These are phyloP conservation scores for Tetramorium bicarinatum DNA, from an alignment of 2,888 invertebrate genomes.

Conservation along the genomic window DNA sequence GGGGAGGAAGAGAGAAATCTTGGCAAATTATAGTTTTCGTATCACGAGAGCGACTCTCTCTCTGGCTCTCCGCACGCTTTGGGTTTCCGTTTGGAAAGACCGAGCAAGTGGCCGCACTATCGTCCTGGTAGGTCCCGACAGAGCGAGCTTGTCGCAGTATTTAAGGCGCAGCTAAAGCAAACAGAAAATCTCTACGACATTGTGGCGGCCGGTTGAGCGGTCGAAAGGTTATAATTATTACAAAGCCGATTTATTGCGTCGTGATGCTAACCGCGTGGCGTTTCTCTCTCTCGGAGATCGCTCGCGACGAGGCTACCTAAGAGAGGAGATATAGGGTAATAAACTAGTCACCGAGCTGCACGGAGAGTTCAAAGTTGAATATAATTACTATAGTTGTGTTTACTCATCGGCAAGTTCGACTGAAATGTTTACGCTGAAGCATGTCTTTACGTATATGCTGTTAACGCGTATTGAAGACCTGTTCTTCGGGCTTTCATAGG, in stretches of 20 bases:
- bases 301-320: constrained; percentile 40
- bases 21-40: constrained; percentile 78
- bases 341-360: constrained; percentile 41
- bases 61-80: constrained; percentile 39
- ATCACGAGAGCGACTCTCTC: constrained; percentile 69
- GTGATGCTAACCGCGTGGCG: constrained; percentile 43
- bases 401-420: constrained; percentile 34
- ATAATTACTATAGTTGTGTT: constrained; percentile 43
- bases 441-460: neutral
- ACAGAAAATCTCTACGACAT: constrained; percentile 45
- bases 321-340: constrained; percentile 43
- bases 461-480: constrained; percentile 23
- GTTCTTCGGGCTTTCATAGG: constrained; percentile 2
- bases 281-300: constrained; percentile 38
- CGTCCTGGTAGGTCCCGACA: constrained; percentile 46
- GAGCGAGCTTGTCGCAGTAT: constrained; percentile 44
- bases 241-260: constrained; percentile 49
- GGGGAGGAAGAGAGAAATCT: constrained; percentile 62
- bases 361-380: constrained; percentile 44
- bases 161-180: constrained; percentile 46
- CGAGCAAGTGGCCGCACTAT: constrained; percentile 33
- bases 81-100: constrained; percentile 26
- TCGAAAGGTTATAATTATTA: constrained; percentile 53
- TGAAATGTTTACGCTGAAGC: constrained; percentile 10
- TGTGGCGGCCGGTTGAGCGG: constrained; percentile 29